phyloP scores from a whole-genome alignment of 2,113 vertebrate genomes.

The Glaucomys volans region DNA sequence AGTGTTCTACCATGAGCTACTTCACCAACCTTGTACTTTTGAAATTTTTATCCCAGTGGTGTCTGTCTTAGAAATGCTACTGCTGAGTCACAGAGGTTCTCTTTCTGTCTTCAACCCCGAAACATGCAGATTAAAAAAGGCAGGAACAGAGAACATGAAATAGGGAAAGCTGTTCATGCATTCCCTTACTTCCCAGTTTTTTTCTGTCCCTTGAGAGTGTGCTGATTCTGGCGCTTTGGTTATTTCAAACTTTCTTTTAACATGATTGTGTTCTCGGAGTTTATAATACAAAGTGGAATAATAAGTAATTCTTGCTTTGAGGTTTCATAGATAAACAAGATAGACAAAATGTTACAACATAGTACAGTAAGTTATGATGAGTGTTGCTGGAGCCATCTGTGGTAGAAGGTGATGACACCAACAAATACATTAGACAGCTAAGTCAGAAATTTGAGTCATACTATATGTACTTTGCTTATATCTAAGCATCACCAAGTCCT shows the following conservation, averaged over 20 bases:
- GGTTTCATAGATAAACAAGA: neutral
- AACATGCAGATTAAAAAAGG: neutral
- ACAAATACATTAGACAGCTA: neutral
- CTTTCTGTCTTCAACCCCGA: neutral
- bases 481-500: neutral
- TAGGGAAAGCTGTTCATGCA: neutral
- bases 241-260: conserved; percentile 29
- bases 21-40: neutral
- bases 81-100: neutral
- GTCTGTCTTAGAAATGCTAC: neutral
- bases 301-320: neutral
- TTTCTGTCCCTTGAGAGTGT: neutral
- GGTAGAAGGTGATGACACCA: neutral
- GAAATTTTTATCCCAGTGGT: neutral
- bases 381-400: neutral
- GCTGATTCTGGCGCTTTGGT: neutral
- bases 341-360: neutral
- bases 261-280: neutral
- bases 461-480: neutral
- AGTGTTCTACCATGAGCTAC: neutral
- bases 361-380: neutral
- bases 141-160: neutral
- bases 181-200: neutral
- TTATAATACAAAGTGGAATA: neutral
- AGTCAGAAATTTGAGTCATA: neutral